Conservation (phyloP, 2,797 vertebrate genomes). For the Hypotaenidia philippensis region DNA sequence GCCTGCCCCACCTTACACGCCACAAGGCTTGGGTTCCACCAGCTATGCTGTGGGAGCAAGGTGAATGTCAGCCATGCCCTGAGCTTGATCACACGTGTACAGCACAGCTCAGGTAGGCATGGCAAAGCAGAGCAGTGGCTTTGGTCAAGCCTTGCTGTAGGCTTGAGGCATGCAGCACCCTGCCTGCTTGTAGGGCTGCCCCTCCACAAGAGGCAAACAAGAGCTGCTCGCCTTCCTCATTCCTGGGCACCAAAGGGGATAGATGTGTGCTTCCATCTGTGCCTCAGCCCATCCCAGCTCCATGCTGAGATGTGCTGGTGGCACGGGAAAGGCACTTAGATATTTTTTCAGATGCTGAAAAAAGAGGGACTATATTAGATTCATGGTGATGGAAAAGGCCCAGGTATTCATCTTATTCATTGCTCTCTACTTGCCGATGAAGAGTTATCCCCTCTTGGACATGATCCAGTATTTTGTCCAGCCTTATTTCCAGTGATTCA, state of each 20-base stretch:
- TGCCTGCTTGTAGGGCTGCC: neutral
- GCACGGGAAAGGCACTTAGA: neutral
- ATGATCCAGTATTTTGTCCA: slow-evolving; percentile 43
- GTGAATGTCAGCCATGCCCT: neutral
- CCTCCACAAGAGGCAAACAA: neutral
- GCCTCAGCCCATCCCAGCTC: neutral
- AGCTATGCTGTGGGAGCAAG: neutral
- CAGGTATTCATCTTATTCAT: slow-evolving; percentile 35
- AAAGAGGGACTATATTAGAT: slow-evolving; percentile 24
- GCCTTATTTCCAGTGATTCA: slow-evolving; percentile 27
- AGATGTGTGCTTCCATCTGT: neutral
- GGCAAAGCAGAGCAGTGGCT: neutral
- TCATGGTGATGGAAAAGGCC: slow-evolving; percentile 4
- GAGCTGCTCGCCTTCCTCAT: rapidly evolving
- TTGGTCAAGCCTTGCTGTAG: neutral
- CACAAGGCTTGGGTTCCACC: neutral
- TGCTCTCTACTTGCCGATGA: neutral
- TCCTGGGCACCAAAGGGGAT: neutral
- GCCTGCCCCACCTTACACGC: neutral
- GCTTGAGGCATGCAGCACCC: neutral
- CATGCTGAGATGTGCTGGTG: neutral
- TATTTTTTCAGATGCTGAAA: neutral
- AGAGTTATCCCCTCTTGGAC: slow-evolving; percentile 49
- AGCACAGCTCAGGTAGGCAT: neutral
- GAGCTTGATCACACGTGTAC: neutral